Base-by-base conservation (phyloP, 2,797 vertebrate species). In the Fundulus diaphanus region DNA sequence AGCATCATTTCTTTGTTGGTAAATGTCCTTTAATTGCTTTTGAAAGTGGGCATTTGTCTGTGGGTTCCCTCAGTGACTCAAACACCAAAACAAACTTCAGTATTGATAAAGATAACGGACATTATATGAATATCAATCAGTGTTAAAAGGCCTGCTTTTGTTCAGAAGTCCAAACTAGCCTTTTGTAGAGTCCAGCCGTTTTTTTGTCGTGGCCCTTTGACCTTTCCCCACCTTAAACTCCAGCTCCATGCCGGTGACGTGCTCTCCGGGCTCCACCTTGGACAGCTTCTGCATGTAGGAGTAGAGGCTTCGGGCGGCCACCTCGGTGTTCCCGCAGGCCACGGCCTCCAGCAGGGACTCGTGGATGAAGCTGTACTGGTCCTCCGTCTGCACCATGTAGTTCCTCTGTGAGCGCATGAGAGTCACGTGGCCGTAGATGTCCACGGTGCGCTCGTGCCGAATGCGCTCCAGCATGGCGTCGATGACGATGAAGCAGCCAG, bases 301-400 rank as follows among this genome's bases (percentile, higher is more conserved):
- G 88, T 97, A 97, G 48, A 99, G 96, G 67, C 97, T 98, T 79
- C 98, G 94, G 0, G 98, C 98, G 0, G 98, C 97, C 73, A 99
- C 97, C 93, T 99, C 98, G 0, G 98, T 99, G 96, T 96, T 98
- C 31, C 98, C 98, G 0, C 97, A 99, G 82, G 98, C 96, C 52
- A 99, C 98, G 0, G 98, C 98, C 93, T 99, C 98, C 71, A 98
- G 96, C 94, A 99, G 95, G 13, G 97, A 96, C 92, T 99, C 98
- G 1, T 99, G 98, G 80, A 99, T 99, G 93, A 99, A 99, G 94
- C 97, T 97, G 95, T 99, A 99, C 91, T 99, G 98, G 92, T 99
- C 98, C 89, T 99, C 98, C 0, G 98, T 99, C 94, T 99, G 98
- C 33, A 99, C 98, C 98, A 99, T 99, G 95, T 99, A 99, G 91